phyloP scores from a whole-genome alignment of 2,113 vertebrate species.

The Craseonycteris thonglongyai region DNA sequence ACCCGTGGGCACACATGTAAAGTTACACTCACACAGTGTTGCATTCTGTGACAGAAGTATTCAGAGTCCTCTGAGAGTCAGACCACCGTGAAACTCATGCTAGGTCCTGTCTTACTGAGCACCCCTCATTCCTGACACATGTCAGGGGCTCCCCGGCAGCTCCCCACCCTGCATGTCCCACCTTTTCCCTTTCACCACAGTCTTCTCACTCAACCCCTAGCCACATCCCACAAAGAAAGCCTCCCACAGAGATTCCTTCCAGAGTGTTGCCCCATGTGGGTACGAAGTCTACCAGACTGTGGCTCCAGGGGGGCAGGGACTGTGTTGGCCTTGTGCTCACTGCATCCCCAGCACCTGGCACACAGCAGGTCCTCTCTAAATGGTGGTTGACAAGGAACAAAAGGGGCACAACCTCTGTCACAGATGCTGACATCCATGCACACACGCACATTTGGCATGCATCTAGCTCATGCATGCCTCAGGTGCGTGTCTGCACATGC shows the following conservation, averaged over 20 bases:
- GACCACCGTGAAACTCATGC: fast-evolving
- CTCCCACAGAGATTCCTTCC: neutral
- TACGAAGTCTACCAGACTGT: neutral
- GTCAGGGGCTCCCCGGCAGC: neutral
- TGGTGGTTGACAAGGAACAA: neutral
- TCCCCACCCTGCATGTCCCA: neutral
- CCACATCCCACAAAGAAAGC: neutral
- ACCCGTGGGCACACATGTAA: fast-evolving
- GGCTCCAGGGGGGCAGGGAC: fast-evolving
- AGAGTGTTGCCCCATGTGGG: fast-evolving
- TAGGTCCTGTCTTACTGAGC: neutral
- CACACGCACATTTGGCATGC: fast-evolving
- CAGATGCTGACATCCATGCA: too few species aligned
- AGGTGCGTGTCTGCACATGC: fast-evolving
- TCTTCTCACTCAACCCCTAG: neutral
- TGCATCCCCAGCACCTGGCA: neutral
- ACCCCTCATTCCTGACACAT: neutral
- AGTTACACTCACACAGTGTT: neutral
- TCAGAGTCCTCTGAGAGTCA: neutral
- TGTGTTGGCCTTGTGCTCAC: too few species aligned
- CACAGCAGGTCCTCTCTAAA: neutral
- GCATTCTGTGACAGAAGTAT: neutral
- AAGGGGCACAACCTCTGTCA: fast-evolving
- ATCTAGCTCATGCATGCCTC: too few species aligned
- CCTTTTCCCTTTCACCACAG: neutral